These are phyloP conservation scores for Argynnis bischoffii DNA, from an alignment of 2,888 invertebrate species.

Conservation along the genomic window DNA sequence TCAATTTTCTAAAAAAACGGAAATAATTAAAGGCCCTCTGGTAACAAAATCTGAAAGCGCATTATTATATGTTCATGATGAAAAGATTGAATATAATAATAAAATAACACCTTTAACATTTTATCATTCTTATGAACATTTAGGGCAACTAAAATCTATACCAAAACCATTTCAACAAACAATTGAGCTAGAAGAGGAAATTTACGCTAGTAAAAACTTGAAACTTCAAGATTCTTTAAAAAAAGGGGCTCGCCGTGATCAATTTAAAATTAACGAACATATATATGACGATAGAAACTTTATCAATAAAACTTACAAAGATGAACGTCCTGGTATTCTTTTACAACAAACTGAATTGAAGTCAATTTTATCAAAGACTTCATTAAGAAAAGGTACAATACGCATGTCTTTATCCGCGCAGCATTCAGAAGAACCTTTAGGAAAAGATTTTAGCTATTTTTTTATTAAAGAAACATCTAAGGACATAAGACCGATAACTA, in stretches of 20 bases:
- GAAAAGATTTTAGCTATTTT: conserved; percentile 53
- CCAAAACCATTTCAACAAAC: not conserved
- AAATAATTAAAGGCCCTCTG: not conserved
- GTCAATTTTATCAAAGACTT: not conserved
- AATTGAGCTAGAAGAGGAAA: not conserved
- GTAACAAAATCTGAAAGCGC: not conserved
- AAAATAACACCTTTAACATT: not conserved
- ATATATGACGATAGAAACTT: no score
- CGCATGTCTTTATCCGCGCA: not conserved
- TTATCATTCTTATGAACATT: conserved; percentile 5
- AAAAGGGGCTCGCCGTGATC: not conserved
- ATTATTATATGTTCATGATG: not conserved
- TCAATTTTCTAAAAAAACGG: not conserved
- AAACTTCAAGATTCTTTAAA: not conserved
- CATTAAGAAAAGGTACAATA: not conserved
- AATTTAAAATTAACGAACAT: conserved; percentile 2
- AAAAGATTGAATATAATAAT: not conserved
- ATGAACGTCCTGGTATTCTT: conserved; percentile 3
- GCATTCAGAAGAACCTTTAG: conserved; percentile 31
- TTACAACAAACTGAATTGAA: not conserved
- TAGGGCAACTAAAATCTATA: not conserved
- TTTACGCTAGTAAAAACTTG: not conserved
- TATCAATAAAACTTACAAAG: no score
- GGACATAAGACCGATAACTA: conserved; percentile 30
- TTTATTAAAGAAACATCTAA: conserved; percentile 49